Evolutionary conservation across 1,140 invertebrate genomes (phyloP).

Genomic region (Apis mellifera): Amel_HAv3.1 CM009933.2:5994501-5995000

Average conservation of each 20-base stretch:
- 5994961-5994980: too few species aligned
- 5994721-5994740: background rate
- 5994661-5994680: background rate
- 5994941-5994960: too few species aligned
- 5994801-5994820: too few species aligned
- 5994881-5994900: background rate
- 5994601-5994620: conserved; percentile 55
- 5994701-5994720: conserved; percentile 9
- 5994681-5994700: background rate
- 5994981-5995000: too few species aligned
- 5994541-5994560: background rate
- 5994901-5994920: too few species aligned
- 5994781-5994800: background rate
- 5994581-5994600: background rate
- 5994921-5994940: too few species aligned
- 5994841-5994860: background rate
- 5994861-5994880: too few species aligned
- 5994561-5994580: conserved; percentile 44
- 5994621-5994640: conserved; percentile 39
- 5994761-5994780: background rate
- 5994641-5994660: conserved; percentile 13
- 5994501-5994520: conserved; percentile 39
- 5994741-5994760: background rate
- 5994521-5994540: background rate
- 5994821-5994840: too few species aligned